Evolutionary conservation across 30 jellyfish, hydroid and myxozoan genomes (phyloP).

Genomic region (Aurelia coerulea): DNA sequence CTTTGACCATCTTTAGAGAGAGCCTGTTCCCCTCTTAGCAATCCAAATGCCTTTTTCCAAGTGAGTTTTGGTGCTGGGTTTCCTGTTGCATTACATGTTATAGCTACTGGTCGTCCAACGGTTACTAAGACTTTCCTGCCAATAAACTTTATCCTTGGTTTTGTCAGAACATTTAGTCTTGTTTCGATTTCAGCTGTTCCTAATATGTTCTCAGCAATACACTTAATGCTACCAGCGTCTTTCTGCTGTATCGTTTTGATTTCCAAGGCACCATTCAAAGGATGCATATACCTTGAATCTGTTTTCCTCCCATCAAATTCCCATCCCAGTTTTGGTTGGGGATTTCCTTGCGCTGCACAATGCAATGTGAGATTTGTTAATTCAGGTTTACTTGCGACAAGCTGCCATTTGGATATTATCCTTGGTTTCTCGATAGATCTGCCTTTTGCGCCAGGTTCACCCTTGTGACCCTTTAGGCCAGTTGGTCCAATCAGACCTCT

Average conservation of each 20-base stretch:
- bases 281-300: not conserved
- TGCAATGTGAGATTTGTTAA: not conserved
- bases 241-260: not conserved
- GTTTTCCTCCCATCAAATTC: not conserved
- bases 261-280: not conserved
- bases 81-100: no score
- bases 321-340: not conserved
- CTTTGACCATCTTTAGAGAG: no score
- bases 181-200: no score
- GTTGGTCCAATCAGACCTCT: not conserved
- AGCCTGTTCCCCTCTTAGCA: no score
- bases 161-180: no score
- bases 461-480: not conserved
- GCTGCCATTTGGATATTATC: not conserved
- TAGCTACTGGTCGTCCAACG: no score
- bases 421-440: slow-evolving; percentile 31
- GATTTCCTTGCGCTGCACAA: not conserved
- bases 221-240: no score
- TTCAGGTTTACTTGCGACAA: not conserved
- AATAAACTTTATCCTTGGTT: no score
- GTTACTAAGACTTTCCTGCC: no score
- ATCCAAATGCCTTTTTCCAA: no score
- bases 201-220: slow-evolving; percentile 4
- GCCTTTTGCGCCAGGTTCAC: not conserved
- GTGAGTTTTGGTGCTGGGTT: no score